Evolutionary conservation across 2,797 vertebrate genomes (phyloP), one percentile per base, ranked within the genome.

Genomic region (Gymnoscopelus braueri): DNA sequence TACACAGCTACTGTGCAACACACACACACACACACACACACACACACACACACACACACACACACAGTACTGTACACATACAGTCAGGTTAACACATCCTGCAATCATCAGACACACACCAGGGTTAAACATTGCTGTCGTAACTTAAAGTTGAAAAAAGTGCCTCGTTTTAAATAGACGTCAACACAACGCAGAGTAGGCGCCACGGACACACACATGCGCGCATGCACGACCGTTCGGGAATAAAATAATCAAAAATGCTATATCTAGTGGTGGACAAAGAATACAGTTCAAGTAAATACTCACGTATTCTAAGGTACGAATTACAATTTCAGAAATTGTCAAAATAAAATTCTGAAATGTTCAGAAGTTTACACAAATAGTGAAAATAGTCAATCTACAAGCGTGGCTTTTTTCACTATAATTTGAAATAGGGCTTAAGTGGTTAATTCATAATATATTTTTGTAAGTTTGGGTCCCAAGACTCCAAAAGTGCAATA

Each of bases 111-210:
- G 49, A 57, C n/a, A 63, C 47, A 9, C 10, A 69, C 53, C 60
- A 61, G 60, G 65, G 71, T 72, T 77, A 78, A 81, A 65, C 7
- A 9, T 7, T 53, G 59, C 23, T 61, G 59, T 51, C 52, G 29
- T 71, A 51, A 51, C 3, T 14, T n/a, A 39, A 59, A 13, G 26
- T 12, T 58, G 12, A 35, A 35, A 6, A 35, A 6, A 4, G 32
- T 1, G 32, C 32, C 32, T 35, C 32, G 3, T 29, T 19, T 29
- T 29, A 29, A 29, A 29, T 3, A 29, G 26, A 29, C 2, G 19
- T 19, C 19, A 19, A 19, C 19, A 19, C 19, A 19, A 19, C 19
- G 19, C 19, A 19, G 19, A 19, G 19, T 19, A 19, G 19, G 19
- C 19, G 19, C 19, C 19, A 19, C 19, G 19, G 19, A 19, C 44